Evolutionary conservation across 2,888 invertebrate genomes (phyloP).

Genomic region (Xestia xanthographa): DNA sequence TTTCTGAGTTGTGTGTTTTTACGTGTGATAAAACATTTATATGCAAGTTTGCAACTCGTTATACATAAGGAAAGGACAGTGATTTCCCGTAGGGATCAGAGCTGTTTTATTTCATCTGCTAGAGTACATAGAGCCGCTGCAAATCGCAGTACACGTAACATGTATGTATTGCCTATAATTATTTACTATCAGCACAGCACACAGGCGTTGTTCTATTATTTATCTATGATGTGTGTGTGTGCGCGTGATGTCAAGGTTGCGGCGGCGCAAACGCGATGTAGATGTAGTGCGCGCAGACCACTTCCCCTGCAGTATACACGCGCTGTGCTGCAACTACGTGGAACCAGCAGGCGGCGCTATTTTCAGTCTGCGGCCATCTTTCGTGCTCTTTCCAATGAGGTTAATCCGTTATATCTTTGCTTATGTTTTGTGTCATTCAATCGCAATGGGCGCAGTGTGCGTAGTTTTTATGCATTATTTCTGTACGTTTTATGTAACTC

Average conservation of each 20-base stretch:
- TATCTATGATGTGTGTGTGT: constrained; percentile 37
- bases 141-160: not conserved
- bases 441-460: not conserved
- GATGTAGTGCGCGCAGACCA: constrained; percentile 12
- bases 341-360: not conserved
- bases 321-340: constrained; percentile 21
- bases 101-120: constrained; percentile 16
- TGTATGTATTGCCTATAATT: not conserved
- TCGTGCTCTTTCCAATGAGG: constrained; percentile 30
- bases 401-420: constrained; percentile 7
- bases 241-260: constrained; percentile 64
- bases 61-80: not conserved
- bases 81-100: not conserved
- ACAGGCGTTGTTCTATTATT: constrained; percentile 37
- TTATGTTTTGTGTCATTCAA: not conserved
- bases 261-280: constrained; percentile 48
- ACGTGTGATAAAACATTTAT: not conserved
- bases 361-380: not conserved
- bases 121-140: constrained; percentile 13
- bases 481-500: not conserved
- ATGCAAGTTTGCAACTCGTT: not conserved
- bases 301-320: not conserved
- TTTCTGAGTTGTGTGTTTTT: not conserved
- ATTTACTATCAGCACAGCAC: constrained; percentile 25
- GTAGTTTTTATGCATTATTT: not conserved